Evolutionary conservation across 2,797 vertebrate genomes (phyloP), one percentile per base, ranked within the genome.

Genomic region (Rhabdophis nuchalis): DNA sequence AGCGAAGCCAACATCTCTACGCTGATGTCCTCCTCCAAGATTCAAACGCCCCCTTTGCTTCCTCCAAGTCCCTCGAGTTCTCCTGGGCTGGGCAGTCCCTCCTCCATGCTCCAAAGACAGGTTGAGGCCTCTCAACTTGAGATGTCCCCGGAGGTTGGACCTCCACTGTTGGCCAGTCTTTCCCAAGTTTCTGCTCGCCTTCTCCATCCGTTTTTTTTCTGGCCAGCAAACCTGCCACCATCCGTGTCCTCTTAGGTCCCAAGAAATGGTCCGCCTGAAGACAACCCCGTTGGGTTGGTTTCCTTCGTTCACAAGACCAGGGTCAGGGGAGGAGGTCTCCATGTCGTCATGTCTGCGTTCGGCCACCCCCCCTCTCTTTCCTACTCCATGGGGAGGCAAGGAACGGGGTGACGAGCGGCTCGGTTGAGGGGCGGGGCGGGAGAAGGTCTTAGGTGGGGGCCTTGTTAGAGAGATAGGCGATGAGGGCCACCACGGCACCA

Each of bases 401-500:
- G 58, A 29, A 64, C 5, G 2, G 77, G n/a, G 57, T 25, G 36
- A 18, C 1, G 53, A 1, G 46, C 11, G 16, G 16, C 46, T 64
- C n/a, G 85, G 86, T 90, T 41, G 87, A 16, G 88, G 90, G 93
- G 58, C 5, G 3, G 10, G 60, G 46, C 46, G 0, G 64, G 58
- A 20, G 87, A 12, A 29, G 23, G 85, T 86, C 27, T 98, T 98
- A 99, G 90, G 95, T 96, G 0, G 98, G 98, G 0, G 98, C 98
- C 89, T 98, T 98, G 86, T 97, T 98, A 6, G 98, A 98, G 94
- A 99, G 97, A 97, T 98, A 99, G 93, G 98, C 98, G 46, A 98
- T 98, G 94, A 99, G 95, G 0, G 98, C 98, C 9, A 98, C 97
- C 91, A 98, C 97, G 90, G 98, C 98, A 0, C 98, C 98, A 29